Base-by-base conservation (phyloP, 2,113 vertebrate species). In the Scolopax mira region DNA sequence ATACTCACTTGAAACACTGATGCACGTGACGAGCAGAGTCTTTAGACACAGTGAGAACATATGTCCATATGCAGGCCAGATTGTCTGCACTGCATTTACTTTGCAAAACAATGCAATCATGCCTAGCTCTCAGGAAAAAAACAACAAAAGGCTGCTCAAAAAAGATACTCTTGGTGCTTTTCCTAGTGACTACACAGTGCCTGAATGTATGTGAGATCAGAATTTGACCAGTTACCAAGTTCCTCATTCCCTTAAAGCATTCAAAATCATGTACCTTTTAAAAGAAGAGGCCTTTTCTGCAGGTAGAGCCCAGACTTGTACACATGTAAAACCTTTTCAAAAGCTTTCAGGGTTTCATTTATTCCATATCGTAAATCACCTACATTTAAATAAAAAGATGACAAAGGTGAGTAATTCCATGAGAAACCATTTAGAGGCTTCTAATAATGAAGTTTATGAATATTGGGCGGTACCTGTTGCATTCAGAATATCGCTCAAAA, bases 221-320 rank as follows among this genome's bases (percentile, higher is more conserved):
- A 90, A 90, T 83, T 39, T 77, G 30, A 58, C 42, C 62, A 44
- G 42, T 33, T 58, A 88, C 42, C 35, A 44, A 48, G 19, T 46
- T 31, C 19, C 42, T 86, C 0, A 0, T 27, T 74, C 42, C 13
- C 37, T 42, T n/a, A 41, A 22, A 85, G 39, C 27, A 60, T 51
- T 84, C 22, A 71, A 87, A 88, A 88, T 35, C 64, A 33, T 28
- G 58, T 98, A 99, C 99, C 98, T 98, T 97, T 97, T 89, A 98
- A 95, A 89, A 93, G 97, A 96, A 96, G 98, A 88, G 87, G 96
- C 92, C 89, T 98, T 93, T 98, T 98, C 89, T 98, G 98, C 71
- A 98, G 98, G 97, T 99, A 98, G 90, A 98, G 97, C 87, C 98
- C 99, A 94, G 98, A 99, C 96, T 98, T 98, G 97, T 99, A 99